phyloP scores from a whole-genome alignment of 2,888 invertebrate species.

The Oscheius sp. region DNA sequence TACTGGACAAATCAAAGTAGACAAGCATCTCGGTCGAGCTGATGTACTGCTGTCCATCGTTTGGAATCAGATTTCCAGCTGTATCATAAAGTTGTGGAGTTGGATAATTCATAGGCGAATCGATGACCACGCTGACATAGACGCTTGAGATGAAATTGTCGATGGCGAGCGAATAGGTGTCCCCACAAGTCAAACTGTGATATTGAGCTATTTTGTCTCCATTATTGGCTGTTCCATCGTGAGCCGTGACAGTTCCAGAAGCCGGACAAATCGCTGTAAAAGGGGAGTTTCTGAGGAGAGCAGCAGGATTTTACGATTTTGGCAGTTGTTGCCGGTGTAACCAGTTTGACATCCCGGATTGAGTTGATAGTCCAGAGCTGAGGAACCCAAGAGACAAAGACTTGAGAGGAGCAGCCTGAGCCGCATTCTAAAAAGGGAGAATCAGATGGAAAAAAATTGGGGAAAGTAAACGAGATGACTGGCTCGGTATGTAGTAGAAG shows the following conservation, averaged over 20 bases:
- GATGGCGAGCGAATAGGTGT: constrained; percentile 38
- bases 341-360: constrained; percentile 44
- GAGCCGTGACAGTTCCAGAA: background rate
- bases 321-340: constrained; percentile 47
- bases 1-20: constrained; percentile 18
- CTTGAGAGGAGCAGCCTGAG: constrained; percentile 19
- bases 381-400: background rate
- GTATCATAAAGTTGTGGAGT: constrained; percentile 37
- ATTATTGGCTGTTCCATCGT: constrained; percentile 23
- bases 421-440: constrained; percentile 14
- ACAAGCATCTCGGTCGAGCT: background rate
- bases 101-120: constrained; percentile 33
- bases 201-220: constrained; percentile 25
- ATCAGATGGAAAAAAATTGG: background rate
- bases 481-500: background rate
- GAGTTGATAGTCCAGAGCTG: background rate
- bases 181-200: constrained; percentile 35
- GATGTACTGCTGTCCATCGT: background rate
- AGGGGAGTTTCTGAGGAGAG: background rate
- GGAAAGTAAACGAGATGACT: background rate
- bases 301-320: constrained; percentile 1
- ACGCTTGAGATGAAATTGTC: constrained; percentile 40
- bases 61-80: constrained; percentile 9
- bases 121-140: constrained; percentile 36
- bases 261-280: constrained; percentile 21